Evolutionary conservation across 1,140 invertebrate species (phyloP).

Genomic region (Neodiprion virginianus): DNA sequence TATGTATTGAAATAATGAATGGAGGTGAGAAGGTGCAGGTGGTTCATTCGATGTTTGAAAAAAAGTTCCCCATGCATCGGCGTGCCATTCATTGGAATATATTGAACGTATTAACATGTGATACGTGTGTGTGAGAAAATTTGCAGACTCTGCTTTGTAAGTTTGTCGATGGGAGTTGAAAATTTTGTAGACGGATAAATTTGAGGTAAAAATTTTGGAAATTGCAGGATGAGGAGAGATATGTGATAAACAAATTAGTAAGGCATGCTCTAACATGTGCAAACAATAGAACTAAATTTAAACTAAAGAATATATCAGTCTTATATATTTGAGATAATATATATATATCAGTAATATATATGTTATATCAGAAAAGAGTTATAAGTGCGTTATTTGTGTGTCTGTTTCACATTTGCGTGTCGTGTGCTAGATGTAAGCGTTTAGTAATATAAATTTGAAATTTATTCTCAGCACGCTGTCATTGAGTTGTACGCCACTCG

Average conservation of each 20-base stretch:
- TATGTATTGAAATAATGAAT: not conserved
- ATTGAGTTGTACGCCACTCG: not conserved
- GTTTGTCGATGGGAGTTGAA: too few relatives aligned
- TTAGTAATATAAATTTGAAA: not conserved
- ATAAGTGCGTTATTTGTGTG: constrained; percentile 40
- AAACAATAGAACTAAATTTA: constrained; percentile 62
- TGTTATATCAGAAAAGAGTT: constrained; percentile 41
- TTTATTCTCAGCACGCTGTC: constrained; percentile 20
- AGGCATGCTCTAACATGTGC: constrained; percentile 64
- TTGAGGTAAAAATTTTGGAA: not conserved
- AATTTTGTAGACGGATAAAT: not conserved
- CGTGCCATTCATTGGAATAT: constrained; percentile 55
- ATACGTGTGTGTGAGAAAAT: not conserved
- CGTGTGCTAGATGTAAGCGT: constrained; percentile 18
- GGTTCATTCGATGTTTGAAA: constrained; percentile 30
- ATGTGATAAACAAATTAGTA: constrained; percentile 32
- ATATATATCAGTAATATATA: constrained; percentile 46
- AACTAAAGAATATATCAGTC: constrained; percentile 63
- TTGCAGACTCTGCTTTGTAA: not conserved
- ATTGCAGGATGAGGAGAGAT: not conserved
- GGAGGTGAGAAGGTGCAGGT: not conserved
- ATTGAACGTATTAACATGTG: not conserved
- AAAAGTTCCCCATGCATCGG: constrained; percentile 55
- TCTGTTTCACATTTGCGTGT: constrained; percentile 51
- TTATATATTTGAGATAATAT: constrained; percentile 60